Conservation (phyloP, 2,888 invertebrate species). For the Gastrophysa polygoni region DNA sequence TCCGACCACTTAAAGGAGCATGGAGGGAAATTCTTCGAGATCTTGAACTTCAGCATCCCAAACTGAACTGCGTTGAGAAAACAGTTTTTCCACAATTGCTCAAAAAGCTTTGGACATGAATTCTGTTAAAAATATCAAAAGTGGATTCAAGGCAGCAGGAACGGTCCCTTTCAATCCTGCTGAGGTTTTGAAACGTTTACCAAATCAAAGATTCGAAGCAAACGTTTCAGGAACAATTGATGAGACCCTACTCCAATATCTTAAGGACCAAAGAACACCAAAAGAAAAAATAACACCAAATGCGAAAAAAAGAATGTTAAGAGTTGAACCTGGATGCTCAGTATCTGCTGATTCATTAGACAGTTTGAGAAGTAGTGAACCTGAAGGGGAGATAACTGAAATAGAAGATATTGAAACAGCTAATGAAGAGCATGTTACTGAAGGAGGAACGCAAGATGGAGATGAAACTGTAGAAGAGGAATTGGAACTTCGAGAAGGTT, state of each 20-base stretch:
- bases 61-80: slow-evolving; percentile 3
- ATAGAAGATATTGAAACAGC: too few species aligned
- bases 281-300: background rate
- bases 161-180: background rate
- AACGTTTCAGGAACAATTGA: background rate
- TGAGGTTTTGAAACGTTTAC: slow-evolving; percentile 2
- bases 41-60: background rate
- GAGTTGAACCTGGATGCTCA: background rate
- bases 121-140: background rate
- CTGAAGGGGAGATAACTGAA: background rate
- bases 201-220: background rate
- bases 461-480: background rate
- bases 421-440: background rate
- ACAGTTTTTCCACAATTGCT: slow-evolving; percentile 1
- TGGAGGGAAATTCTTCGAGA: background rate
- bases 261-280: background rate
- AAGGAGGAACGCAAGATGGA: background rate
- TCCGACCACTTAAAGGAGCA: slow-evolving; percentile 4
- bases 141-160: background rate
- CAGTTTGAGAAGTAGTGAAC: background rate
- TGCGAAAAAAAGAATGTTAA: background rate
- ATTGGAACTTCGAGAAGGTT: background rate
- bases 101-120: background rate
- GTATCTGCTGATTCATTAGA: too few species aligned
- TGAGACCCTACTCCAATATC: background rate